Percentiles rank a stretch among this genome's conserved stretches.
Evolutionary conservation across 1,140 invertebrate genomes (phyloP).

Genomic region (Lanistes nyassanus): DNA sequence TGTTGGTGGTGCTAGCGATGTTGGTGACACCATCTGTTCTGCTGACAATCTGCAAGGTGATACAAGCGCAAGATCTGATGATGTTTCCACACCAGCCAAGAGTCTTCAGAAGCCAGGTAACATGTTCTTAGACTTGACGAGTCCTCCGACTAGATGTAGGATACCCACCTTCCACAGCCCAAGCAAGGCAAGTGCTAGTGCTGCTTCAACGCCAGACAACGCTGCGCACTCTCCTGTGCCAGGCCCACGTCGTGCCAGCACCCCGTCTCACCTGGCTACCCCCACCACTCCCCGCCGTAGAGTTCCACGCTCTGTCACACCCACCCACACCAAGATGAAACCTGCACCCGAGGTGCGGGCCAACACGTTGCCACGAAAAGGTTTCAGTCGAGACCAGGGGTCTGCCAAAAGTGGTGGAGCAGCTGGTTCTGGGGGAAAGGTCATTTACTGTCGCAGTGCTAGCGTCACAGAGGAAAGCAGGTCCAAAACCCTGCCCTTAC

Average conservation of each 20-base stretch:
- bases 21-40: background rate
- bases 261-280: slow-evolving; percentile 22
- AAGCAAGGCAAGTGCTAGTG: slow-evolving; percentile 5
- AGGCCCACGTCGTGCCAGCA: background rate
- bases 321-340: slow-evolving; percentile 19
- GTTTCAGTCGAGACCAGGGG: background rate
- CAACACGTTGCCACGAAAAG: slow-evolving; percentile 8
- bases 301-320: slow-evolving; percentile 20
- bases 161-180: slow-evolving; percentile 27
- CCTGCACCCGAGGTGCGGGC: slow-evolving; percentile 15
- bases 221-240: background rate
- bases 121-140: slow-evolving; percentile 36
- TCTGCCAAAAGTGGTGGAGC: slow-evolving; percentile 4
- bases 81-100: background rate
- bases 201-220: slow-evolving; percentile 1
- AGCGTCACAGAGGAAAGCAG: slow-evolving; percentile 26
- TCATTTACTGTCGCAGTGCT: background rate
- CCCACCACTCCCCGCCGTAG: slow-evolving; percentile 15
- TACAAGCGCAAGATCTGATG: background rate
- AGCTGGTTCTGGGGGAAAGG: background rate
- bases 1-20: slow-evolving; percentile 4
- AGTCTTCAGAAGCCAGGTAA: slow-evolving; percentile 34
- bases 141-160: slow-evolving; percentile 28
- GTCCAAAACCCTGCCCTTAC: slow-evolving; percentile 36
- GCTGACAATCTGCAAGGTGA: background rate